phyloP scores from a whole-genome alignment of 2,113 vertebrate species.

The Hippocampus barbouri region DNA sequence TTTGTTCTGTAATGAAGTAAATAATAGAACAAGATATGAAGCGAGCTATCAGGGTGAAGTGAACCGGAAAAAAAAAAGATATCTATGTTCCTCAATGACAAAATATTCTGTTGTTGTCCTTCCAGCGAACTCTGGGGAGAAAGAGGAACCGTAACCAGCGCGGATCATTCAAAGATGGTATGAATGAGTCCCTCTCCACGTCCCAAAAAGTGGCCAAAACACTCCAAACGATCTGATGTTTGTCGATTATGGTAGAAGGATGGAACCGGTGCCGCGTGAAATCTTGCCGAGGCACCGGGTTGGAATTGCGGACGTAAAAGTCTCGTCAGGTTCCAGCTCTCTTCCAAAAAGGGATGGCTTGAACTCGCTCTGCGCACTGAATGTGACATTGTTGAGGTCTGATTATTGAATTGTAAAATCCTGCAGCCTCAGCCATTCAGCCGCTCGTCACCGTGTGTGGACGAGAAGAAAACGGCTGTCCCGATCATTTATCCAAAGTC shows the following conservation, averaged over 20 bases:
- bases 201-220: slow-evolving; percentile 19
- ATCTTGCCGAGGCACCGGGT: background rate
- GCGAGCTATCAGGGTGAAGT: background rate
- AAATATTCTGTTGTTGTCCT: slow-evolving; percentile 30
- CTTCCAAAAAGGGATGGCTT: slow-evolving; percentile 5
- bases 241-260: background rate
- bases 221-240: slow-evolving; percentile 18
- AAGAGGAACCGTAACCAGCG: slow-evolving; percentile 77
- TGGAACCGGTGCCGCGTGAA: background rate
- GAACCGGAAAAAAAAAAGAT: background rate
- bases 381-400: background rate
- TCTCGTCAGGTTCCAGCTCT: background rate
- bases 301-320: background rate
- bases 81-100: background rate
- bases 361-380: slow-evolving; percentile 12
- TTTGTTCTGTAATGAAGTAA: background rate
- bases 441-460: background rate
- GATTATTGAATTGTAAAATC: slow-evolving; percentile 2
- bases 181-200: slow-evolving; percentile 47
- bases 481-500: background rate
- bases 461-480: slow-evolving; percentile 1
- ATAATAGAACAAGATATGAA: background rate
- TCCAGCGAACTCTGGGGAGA: slow-evolving; percentile 78
- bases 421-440: background rate
- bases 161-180: slow-evolving; percentile 96